phyloP scores from a whole-genome alignment of 2,113 vertebrate genomes.

The Asarcornis scutulata region DNA sequence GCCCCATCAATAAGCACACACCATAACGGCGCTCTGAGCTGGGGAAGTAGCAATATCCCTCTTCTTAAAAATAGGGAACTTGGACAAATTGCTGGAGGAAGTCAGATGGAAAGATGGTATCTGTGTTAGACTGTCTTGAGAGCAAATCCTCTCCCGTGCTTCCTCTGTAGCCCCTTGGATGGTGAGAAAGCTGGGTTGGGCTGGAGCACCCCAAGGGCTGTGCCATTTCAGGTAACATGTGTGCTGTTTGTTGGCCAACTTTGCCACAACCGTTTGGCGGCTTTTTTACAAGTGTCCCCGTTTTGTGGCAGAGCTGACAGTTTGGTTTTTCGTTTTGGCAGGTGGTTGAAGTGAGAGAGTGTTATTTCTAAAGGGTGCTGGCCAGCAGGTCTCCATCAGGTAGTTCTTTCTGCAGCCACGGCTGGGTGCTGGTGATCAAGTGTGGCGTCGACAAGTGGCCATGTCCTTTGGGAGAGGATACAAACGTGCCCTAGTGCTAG shows the following conservation, averaged over 20 bases:
- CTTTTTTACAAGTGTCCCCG: background rate
- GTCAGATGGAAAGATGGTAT: background rate
- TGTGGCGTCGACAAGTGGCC: fast-evolving
- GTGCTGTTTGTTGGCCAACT: background rate
- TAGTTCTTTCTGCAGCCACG: fast-evolving
- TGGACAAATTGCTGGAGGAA: background rate
- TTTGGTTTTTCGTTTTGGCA: background rate
- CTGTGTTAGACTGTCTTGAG: background rate
- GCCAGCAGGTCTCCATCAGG: background rate
- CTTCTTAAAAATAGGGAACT: conserved; percentile 27
- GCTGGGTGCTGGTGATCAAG: background rate
- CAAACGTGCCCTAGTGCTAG: fast-evolving
- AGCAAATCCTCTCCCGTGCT: background rate
- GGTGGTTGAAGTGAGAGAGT: fast-evolving
- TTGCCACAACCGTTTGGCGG: background rate
- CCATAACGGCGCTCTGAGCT: background rate
- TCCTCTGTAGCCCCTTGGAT: background rate
- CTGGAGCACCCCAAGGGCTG: background rate
- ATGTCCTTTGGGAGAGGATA: background rate
- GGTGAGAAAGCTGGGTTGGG: background rate
- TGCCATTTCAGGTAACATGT: fast-evolving
- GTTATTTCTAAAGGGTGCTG: background rate
- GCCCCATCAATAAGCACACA: background rate
- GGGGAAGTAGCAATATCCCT: conserved; percentile 21
- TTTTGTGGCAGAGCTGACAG: background rate